Conservation (phyloP, 2,797 vertebrate genomes). For the Limnodromus scolopaceus region DNA sequence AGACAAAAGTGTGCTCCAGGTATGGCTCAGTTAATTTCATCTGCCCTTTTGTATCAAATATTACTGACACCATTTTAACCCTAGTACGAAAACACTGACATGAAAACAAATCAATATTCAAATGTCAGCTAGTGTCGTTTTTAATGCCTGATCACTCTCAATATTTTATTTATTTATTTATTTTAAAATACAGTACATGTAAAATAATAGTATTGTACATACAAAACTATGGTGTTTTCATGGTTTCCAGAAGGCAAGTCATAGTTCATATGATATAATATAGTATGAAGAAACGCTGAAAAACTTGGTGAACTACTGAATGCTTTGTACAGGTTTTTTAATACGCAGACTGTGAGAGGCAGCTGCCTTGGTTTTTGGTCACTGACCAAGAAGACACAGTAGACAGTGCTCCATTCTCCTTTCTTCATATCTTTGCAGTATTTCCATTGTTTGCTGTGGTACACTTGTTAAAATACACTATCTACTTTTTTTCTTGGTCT, state of each 20-base stretch:
- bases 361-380: neutral
- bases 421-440: neutral
- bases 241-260: neutral
- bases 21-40: neutral
- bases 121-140: neutral
- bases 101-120: neutral
- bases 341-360: neutral
- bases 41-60: neutral
- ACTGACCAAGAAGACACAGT: neutral
- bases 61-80: neutral
- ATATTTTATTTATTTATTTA: neutral
- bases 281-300: neutral
- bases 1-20: neutral
- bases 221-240: neutral
- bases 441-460: neutral
- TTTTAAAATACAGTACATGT: neutral
- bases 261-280: neutral
- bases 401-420: neutral
- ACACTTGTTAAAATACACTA: neutral
- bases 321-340: neutral
- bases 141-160: neutral
- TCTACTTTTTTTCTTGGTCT: neutral
- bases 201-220: neutral
- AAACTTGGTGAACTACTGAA: neutral
- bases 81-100: neutral